Evolutionary conservation across 1,140 invertebrate genomes (phyloP).

Genomic region (Diachasma alloeum): DNA sequence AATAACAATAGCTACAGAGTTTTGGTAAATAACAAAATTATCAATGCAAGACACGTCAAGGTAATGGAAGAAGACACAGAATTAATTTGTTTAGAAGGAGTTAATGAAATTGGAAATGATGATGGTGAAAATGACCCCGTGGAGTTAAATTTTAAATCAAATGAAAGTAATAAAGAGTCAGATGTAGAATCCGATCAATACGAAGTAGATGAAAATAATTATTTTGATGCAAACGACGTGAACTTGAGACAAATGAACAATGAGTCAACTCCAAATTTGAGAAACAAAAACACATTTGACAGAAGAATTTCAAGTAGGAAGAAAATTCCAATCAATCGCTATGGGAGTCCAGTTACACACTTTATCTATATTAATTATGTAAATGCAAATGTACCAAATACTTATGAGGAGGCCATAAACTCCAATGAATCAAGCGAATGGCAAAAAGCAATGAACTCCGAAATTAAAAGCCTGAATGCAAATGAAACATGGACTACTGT

Average conservation of each 20-base stretch:
- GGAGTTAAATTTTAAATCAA: not conserved
- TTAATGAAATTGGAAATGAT: too few relatives aligned
- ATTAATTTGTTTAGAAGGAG: too few relatives aligned
- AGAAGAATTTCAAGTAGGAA: too few relatives aligned
- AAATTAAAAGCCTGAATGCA: not conserved
- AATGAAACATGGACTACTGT: not conserved
- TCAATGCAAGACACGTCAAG: not conserved
- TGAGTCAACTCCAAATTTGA: too few relatives aligned
- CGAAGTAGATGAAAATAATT: too few relatives aligned
- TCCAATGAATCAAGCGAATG: not conserved
- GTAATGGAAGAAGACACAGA: not conserved
- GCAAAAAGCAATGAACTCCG: not conserved
- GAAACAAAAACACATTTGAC: too few relatives aligned
- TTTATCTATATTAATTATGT: not conserved
- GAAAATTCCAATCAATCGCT: too few relatives aligned
- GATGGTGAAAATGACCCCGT: not conserved
- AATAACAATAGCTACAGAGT: not conserved
- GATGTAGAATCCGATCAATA: slow-evolving; percentile 15
- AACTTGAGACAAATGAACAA: too few relatives aligned
- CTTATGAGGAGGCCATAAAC: not conserved
- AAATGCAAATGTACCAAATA: not conserved
- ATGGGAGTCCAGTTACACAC: too few relatives aligned
- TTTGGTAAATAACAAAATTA: not conserved
- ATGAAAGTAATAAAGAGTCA: slow-evolving; percentile 15
- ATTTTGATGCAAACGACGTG: not conserved